phyloP scores from a whole-genome alignment of 2,797 vertebrate genomes.

The Neosalanx taihuensis region DNA sequence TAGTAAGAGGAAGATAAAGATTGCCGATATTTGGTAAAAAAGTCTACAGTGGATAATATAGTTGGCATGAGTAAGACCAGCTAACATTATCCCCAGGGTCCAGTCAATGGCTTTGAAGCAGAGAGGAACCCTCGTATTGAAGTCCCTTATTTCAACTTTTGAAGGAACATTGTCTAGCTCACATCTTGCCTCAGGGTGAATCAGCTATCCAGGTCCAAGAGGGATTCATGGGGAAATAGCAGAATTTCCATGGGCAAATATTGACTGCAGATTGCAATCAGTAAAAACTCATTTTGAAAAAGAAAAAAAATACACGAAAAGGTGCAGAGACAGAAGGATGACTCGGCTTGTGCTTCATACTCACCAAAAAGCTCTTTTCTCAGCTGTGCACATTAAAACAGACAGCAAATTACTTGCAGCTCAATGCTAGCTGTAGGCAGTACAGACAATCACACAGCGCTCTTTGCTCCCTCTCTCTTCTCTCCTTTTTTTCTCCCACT shows the following conservation, averaged over 20 bases:
- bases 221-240: not conserved
- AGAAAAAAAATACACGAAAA: no score
- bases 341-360: not conserved
- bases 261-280: not conserved
- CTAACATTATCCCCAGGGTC: not conserved
- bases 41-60: not conserved
- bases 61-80: not conserved
- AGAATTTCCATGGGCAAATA: not conserved
- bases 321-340: not conserved
- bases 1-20: not conserved
- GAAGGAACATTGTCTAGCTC: not conserved
- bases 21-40: not conserved
- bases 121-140: not conserved
- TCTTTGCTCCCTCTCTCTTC: not conserved
- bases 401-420: not conserved
- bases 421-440: not conserved
- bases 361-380: not conserved
- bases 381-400: not conserved
- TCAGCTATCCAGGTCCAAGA: not conserved
- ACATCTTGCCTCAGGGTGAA: not conserved
- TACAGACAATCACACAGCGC: not conserved
- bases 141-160: not conserved
- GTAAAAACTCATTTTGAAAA: no score
- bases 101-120: not conserved
- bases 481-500: not conserved